phyloP scores from a whole-genome alignment of 2,113 vertebrate genomes.

The Puma concolor region DNA sequence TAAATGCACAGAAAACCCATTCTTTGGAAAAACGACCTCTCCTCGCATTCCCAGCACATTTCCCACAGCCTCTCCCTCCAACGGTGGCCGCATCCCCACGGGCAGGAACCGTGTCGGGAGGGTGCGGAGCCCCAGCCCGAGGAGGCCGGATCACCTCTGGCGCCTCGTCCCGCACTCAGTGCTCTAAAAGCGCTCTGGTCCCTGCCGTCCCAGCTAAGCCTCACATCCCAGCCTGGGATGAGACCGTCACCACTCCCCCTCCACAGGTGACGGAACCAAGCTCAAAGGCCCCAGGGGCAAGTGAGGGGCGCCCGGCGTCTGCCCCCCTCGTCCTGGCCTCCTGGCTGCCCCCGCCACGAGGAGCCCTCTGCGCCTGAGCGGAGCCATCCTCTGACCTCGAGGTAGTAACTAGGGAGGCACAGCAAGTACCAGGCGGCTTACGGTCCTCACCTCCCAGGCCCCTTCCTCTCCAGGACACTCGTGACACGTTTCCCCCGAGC shows the following conservation, averaged over 20 bases:
- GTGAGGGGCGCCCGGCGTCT: too few relatives aligned
- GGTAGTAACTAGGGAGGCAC: too few relatives aligned
- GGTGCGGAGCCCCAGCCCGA: accelerated
- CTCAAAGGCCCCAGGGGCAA: neutral
- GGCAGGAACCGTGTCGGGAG: accelerated
- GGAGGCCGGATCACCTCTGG: neutral
- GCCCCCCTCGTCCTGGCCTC: neutral
- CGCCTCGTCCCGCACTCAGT: accelerated
- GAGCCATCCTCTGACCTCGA: too few relatives aligned
- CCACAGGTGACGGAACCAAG: neutral
- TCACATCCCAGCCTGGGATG: neutral
- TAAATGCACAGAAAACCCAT: neutral
- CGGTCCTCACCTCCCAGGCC: neutral
- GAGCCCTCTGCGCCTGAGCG: neutral
- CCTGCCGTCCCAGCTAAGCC: neutral
- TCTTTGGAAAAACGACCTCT: neutral
- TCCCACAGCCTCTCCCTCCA: accelerated
- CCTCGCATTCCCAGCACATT: accelerated
- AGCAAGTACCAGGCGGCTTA: neutral
- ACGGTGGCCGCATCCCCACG: accelerated
- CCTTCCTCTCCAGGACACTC: neutral
- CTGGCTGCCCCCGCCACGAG: accelerated
- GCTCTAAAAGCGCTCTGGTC: accelerated
- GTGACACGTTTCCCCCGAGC: accelerated
- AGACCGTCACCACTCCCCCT: neutral